Evolutionary conservation across 35 echinoderm and acorn worm genomes (phyloP).

Genomic region (Amphiura filiformis): DNA sequence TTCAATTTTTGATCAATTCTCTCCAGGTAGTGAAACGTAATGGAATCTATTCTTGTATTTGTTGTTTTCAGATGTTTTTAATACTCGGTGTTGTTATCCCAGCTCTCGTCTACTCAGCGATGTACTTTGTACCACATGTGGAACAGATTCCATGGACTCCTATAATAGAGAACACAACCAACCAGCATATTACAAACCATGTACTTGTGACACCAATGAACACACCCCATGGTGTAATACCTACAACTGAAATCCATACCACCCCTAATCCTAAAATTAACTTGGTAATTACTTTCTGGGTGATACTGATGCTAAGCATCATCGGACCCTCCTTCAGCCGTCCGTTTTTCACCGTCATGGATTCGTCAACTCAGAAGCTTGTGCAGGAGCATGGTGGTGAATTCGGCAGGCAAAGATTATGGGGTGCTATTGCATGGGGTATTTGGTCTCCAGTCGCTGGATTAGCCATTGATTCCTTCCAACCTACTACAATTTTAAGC

Average conservation of each 20-base stretch:
- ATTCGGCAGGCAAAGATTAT: conserved; percentile 83
- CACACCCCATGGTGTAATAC: too few relatives aligned
- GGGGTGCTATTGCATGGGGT: conserved; percentile 91
- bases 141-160: neutral
- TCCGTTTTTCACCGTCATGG: neutral
- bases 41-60: too few relatives aligned
- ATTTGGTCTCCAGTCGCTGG: conserved; percentile 78
- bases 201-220: too few relatives aligned
- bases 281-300: neutral
- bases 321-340: neutral
- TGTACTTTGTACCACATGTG: neutral
- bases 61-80: neutral
- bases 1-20: too few relatives aligned
- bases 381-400: neutral
- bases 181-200: neutral
- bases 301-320: neutral
- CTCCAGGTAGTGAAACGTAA: too few relatives aligned
- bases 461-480: conserved; percentile 53
- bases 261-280: neutral
- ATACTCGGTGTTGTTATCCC: neutral
- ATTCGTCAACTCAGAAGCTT: neutral
- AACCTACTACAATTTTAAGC: conserved; percentile 5
- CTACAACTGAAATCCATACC: neutral
- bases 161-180: too few relatives aligned
- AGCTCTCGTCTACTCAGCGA: neutral